These are phyloP conservation scores for Rhinoptilus africanus DNA, from an alignment of 2,113 vertebrate genomes.

Conservation along the genomic window DNA sequence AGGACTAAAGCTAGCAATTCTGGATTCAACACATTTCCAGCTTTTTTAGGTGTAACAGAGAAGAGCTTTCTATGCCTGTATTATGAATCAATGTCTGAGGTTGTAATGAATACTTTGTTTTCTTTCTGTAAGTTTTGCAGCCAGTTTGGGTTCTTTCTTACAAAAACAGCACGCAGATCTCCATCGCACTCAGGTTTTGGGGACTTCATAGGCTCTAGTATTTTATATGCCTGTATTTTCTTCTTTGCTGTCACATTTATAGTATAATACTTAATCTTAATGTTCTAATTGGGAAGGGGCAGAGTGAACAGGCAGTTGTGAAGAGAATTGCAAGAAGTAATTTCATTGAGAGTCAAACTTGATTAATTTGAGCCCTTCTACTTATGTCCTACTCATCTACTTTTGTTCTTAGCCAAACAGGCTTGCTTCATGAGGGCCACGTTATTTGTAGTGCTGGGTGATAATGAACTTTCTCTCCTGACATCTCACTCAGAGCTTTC, in stretches of 20 bases:
- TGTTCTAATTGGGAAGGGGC: neutral
- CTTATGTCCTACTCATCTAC: neutral
- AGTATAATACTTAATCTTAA: neutral
- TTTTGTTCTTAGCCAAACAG: neutral
- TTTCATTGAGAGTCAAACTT: neutral
- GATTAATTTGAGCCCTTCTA: neutral
- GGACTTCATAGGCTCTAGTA: neutral
- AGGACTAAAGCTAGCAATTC: neutral
- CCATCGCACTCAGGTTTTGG: neutral
- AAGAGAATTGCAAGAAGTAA: neutral
- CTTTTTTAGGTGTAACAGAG: neutral
- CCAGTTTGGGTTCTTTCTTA: neutral
- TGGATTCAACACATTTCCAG: neutral
- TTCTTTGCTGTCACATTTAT: neutral
- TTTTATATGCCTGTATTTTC: neutral
- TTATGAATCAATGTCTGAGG: fast-evolving
- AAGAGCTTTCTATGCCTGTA: neutral
- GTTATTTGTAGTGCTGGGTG: neutral
- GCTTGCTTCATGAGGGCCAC: neutral
- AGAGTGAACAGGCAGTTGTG: neutral
- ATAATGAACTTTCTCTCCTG: neutral
- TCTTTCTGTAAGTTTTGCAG: neutral
- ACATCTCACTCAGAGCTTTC: neutral
- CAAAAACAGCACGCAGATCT: neutral
- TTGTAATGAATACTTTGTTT: neutral